These are phyloP conservation scores for Rhabdophis nuchalis DNA, from an alignment of 2,797 vertebrate genomes.

Conservation along the genomic window DNA sequence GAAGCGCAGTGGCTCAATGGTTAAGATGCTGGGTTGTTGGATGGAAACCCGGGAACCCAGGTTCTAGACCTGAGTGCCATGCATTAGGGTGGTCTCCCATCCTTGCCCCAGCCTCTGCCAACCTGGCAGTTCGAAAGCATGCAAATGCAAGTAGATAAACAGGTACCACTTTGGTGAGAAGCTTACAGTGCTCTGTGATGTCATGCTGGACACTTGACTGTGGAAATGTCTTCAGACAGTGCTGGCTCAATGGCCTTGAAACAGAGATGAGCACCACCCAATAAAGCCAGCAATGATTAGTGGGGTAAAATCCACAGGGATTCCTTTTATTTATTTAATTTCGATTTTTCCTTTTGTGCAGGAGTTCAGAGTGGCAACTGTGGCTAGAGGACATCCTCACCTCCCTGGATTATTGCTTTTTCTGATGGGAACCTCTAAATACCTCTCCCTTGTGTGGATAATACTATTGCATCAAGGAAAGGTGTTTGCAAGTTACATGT, in stretches of 20 bases:
- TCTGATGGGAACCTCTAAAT: not conserved
- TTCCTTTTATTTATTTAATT: not conserved
- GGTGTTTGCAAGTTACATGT: not conserved
- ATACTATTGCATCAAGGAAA: not conserved
- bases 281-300: not conserved
- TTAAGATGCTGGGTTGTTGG: not conserved
- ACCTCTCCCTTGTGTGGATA: not conserved
- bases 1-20: not conserved
- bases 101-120: not conserved
- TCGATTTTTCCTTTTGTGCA: not conserved
- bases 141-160: not conserved
- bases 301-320: not conserved
- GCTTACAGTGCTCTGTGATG: not conserved
- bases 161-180: not conserved
- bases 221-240: not conserved
- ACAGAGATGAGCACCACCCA: not conserved
- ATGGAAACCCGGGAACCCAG: not conserved
- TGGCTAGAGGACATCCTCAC: not conserved
- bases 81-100: not conserved
- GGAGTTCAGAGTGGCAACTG: not conserved
- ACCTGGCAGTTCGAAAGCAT: not conserved
- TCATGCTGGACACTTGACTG: not conserved
- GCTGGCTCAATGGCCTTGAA: not conserved
- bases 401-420: not conserved
- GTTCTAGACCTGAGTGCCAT: not conserved